Percentiles rank a stretch among this genome's conserved stretches.
Evolutionary conservation across 2,888 invertebrate species (phyloP).

Genomic region (Microplitis manilae): DNA sequence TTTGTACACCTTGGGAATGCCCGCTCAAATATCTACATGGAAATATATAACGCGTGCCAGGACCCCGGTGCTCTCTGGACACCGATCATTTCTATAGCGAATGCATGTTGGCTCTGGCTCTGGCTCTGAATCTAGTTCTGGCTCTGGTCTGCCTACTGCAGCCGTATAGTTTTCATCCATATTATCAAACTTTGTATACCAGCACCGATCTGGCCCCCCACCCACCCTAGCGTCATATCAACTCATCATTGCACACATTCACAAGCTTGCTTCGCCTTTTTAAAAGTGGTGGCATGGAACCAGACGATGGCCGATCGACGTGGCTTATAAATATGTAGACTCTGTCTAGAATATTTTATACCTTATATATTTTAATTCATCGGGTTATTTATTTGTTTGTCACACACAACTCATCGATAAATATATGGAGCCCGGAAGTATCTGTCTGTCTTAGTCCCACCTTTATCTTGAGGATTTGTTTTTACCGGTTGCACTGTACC

Average conservation of each 20-base stretch:
- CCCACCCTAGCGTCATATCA: not conserved
- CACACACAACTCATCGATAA: not conserved
- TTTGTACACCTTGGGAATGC: slow-evolving; percentile 5
- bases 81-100: slow-evolving; percentile 14
- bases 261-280: not conserved
- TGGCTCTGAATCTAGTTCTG: no score
- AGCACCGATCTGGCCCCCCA: not conserved
- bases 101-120: not conserved
- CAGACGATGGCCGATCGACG: slow-evolving; percentile 15
- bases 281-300: not conserved
- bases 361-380: slow-evolving; percentile 1
- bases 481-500: slow-evolving; percentile 9
- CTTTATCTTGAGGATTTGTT: slow-evolving; percentile 36
- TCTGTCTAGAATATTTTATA: slow-evolving; percentile 24
- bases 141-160: no score
- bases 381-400: not conserved
- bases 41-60: slow-evolving; percentile 19
- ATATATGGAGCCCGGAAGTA: slow-evolving; percentile 23
- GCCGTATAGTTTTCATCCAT: no score
- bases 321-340: slow-evolving; percentile 22
- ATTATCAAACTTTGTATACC: no score
- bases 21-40: slow-evolving; percentile 6
- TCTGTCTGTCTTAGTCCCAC: slow-evolving; percentile 15
- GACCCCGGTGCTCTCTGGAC: not conserved
- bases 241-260: not conserved